Conservation (phyloP, 2,113 vertebrate genomes). For the Chloropsis hardwickii region DNA sequence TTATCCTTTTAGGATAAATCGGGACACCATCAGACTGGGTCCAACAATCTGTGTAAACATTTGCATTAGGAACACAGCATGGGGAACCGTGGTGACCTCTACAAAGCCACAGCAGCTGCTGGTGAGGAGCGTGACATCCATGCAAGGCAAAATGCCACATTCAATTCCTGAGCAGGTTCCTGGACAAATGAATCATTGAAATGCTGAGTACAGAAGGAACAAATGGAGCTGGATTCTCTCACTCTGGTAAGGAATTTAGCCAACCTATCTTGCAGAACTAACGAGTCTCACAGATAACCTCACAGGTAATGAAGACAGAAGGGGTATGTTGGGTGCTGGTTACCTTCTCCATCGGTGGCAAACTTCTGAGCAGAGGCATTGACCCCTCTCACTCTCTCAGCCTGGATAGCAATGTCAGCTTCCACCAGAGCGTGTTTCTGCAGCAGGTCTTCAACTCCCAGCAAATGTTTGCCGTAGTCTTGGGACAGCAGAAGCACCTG, state of each 20-base stretch:
- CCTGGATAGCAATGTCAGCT: conserved; percentile 91
- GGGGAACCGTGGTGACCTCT: neutral
- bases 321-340: neutral
- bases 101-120: neutral
- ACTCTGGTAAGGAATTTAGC: neutral
- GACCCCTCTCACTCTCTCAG: conserved; percentile 89
- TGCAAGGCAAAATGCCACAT: neutral
- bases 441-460: conserved; percentile 92
- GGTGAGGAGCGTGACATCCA: neutral
- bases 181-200: neutral
- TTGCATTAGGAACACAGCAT: neutral
- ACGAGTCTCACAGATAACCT: neutral
- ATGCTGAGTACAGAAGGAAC: neutral
- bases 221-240: neutral
- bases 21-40: neutral
- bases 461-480: conserved; percentile 93
- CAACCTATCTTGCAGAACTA: neutral
- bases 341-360: conserved; percentile 83
- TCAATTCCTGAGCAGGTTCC: neutral
- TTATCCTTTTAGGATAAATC: neutral
- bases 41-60: neutral
- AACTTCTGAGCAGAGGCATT: conserved; percentile 87
- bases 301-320: neutral
- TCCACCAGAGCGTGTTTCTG: conserved; percentile 95
- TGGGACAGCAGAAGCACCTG: conserved; percentile 93